A percentile compares a stretch with the other conserved stretches of the same genome.
phyloP scores from a whole-genome alignment of 2,888 invertebrate genomes.

The Tetramorium bicarinatum region DNA sequence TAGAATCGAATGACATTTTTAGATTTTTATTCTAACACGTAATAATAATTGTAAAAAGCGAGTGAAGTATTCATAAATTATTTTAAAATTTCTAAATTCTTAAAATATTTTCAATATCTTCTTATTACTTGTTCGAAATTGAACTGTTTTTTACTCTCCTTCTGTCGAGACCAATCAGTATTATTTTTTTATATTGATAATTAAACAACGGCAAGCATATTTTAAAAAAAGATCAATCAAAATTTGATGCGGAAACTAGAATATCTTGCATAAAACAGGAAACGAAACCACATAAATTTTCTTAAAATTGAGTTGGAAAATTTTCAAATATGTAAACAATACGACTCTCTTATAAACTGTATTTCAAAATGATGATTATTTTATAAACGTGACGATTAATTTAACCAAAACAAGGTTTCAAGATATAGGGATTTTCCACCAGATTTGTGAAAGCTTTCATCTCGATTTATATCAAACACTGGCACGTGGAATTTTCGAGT shows the following conservation, averaged over 20 bases:
- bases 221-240: neutral
- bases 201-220: neutral
- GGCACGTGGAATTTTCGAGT: neutral
- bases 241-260: neutral
- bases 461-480: neutral
- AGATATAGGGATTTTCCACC: neutral
- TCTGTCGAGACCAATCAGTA: neutral
- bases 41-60: neutral
- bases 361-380: neutral
- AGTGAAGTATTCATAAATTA: neutral
- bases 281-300: neutral
- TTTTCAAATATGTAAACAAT: neutral
- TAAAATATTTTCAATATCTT: neutral
- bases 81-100: neutral
- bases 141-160: neutral
- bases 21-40: neutral
- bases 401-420: neutral
- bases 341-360: neutral
- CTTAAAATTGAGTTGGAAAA: neutral
- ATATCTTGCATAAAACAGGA: neutral
- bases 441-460: neutral
- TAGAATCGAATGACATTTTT: no score
- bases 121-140: neutral
- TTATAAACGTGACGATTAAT: neutral
- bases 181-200: neutral